Evolutionary conservation across 37 sponge, comb jelly and placozoan species (phyloP).

Genomic region (Geodia barretti): DNA sequence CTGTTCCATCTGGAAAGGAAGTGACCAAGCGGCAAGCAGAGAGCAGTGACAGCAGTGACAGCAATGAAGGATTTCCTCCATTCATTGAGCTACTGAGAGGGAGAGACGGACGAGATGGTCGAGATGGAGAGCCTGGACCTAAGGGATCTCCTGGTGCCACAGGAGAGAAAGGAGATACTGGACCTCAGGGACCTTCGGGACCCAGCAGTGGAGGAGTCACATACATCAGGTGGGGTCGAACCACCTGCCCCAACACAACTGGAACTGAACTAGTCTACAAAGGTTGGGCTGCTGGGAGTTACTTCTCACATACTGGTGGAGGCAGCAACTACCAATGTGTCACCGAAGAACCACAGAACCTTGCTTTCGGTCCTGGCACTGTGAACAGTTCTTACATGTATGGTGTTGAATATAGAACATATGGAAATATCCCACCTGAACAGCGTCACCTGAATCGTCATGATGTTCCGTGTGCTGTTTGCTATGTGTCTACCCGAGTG

Average conservation of each 20-base stretch:
- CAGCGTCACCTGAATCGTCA: not conserved
- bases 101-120: too few species aligned
- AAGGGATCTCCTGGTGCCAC: too few species aligned
- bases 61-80: too few species aligned
- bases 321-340: slow-evolving; percentile 6
- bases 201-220: slow-evolving; percentile 3
- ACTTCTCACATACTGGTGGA: not conserved
- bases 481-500: slow-evolving; percentile 16
- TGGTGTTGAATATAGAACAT: slow-evolving; percentile 36
- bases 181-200: not conserved
- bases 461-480: slow-evolving; percentile 42
- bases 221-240: slow-evolving; percentile 43
- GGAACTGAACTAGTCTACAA: slow-evolving; percentile 38
- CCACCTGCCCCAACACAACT: slow-evolving; percentile 18
- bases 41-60: too few species aligned
- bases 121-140: too few species aligned
- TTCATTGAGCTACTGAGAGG: too few species aligned
- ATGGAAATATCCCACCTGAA: not conserved
- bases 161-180: not conserved
- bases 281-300: slow-evolving; percentile 5
- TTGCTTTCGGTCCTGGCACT: slow-evolving; percentile 1
- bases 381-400: not conserved
- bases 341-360: slow-evolving; percentile 23
- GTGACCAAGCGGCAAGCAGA: too few species aligned
- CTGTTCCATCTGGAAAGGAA: too few species aligned